A percentile compares a stretch with the other conserved stretches of the same genome.
Conservation (phyloP, 23 tunicate species). For the Styela clava region DNA sequence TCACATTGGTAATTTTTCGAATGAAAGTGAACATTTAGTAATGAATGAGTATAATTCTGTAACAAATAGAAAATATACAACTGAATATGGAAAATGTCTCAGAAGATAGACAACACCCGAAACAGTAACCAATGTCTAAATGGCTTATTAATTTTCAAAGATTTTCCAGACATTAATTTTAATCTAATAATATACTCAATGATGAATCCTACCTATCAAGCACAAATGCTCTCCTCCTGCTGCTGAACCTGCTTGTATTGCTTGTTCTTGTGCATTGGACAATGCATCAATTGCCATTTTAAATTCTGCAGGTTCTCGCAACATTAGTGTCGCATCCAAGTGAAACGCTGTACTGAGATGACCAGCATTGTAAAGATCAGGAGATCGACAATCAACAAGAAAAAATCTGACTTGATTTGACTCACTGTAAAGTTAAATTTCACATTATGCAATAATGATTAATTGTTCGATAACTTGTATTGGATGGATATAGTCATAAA, state of each 20-base stretch:
- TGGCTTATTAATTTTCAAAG: no score
- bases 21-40: no score
- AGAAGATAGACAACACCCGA: no score
- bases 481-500: neutral
- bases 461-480: neutral
- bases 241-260: slow-evolving; percentile 66
- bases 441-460: neutral
- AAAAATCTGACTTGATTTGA: slow-evolving; percentile 41
- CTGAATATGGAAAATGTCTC: no score
- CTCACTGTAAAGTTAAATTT: slow-evolving; percentile 4
- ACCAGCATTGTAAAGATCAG: slow-evolving; percentile 68
- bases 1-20: no score
- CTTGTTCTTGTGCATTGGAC: slow-evolving; percentile 83
- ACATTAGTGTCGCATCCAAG: slow-evolving; percentile 90
- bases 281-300: slow-evolving; percentile 58
- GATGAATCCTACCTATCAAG: slow-evolving; percentile 87
- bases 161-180: no score
- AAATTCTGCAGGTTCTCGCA: slow-evolving; percentile 77
- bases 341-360: slow-evolving; percentile 89
- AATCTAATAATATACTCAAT: no score
- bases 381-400: slow-evolving; percentile 79
- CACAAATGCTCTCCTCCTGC: slow-evolving; percentile 92
- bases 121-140: no score
- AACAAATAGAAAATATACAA: no score
- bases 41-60: no score